Conservation (phyloP, 2,888 invertebrate genomes). For the Drepana falcataria region DNA sequence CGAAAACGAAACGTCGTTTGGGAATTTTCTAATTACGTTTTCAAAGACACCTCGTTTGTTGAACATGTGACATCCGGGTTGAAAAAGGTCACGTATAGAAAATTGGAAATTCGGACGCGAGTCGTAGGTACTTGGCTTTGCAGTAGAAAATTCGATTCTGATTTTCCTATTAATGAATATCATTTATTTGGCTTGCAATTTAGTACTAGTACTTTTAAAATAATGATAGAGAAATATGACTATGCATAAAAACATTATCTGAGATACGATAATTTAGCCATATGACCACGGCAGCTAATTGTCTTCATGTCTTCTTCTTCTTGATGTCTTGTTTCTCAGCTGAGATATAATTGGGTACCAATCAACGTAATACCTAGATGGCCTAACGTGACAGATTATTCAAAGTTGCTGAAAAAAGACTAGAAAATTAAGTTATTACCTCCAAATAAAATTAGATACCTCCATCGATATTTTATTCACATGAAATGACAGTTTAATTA, state of each 20-base stretch:
- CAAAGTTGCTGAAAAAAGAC: too few species aligned
- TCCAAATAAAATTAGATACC: conserved; percentile 8
- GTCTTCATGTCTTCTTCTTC: too few species aligned
- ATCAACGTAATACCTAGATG: too few species aligned
- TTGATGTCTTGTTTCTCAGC: too few species aligned
- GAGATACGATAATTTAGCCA: too few species aligned
- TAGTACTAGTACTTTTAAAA: conserved; percentile 3
- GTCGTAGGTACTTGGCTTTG: conserved; percentile 14
- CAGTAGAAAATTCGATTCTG: conserved; percentile 47
- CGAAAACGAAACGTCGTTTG: conserved; percentile 56
- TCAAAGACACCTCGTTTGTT: conserved; percentile 76
- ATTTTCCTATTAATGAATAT: conserved; percentile 60
- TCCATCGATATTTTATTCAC: conserved; percentile 41
- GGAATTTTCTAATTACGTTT: conserved; percentile 79
- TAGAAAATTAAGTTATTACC: conserved; percentile 1
- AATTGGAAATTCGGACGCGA: conserved; percentile 54
- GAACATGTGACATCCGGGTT: conserved; percentile 69
- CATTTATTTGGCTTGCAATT: conserved; percentile 39
- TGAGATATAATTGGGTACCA: too few species aligned
- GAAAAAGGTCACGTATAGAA: conserved; percentile 75
- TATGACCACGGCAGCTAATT: too few species aligned
- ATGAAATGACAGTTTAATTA: conserved; percentile 51
- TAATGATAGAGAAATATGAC: too few species aligned
- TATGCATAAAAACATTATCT: too few species aligned
- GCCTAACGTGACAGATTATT: too few species aligned